Conservation (phyloP, 2,113 vertebrate genomes). For the Anolis carolinensis region DNA sequence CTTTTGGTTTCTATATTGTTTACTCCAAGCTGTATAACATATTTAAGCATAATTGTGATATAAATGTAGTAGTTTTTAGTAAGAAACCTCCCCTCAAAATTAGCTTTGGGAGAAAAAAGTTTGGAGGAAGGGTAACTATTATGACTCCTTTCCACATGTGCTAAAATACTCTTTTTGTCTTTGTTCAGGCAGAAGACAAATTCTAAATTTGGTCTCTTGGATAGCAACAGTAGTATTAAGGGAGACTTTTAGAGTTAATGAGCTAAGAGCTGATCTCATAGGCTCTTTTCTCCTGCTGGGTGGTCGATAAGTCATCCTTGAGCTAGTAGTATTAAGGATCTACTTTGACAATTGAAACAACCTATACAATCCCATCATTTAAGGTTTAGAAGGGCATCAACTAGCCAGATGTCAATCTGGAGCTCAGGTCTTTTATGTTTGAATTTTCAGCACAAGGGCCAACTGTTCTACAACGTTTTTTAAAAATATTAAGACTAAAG, state of each 20-base stretch:
- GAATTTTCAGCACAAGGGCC: not conserved
- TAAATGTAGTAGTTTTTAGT: not conserved
- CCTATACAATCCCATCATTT: conserved; percentile 8
- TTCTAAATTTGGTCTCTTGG: conserved; percentile 64
- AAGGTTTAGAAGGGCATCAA: not conserved
- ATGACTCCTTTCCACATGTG: not conserved
- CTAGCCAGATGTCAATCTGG: conserved; percentile 9
- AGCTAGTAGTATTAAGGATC: conserved; percentile 3
- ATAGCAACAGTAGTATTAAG: conserved; percentile 50
- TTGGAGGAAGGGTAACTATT: not conserved
- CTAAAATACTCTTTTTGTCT: conserved; percentile 8
- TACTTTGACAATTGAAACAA: conserved; percentile 22
- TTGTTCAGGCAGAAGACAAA: conserved; percentile 37
- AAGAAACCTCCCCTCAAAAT: not conserved
- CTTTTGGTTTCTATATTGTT: not conserved
- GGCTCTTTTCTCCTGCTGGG: conserved; percentile 35
- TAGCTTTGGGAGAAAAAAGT: not conserved
- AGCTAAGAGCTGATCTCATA: conserved; percentile 63
- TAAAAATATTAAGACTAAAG: not conserved
- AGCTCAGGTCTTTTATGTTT: not conserved
- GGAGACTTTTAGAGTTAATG: conserved; percentile 52
- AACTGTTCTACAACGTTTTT: not conserved
- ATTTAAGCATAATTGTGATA: not conserved
- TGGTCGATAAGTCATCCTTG: conserved; percentile 24
- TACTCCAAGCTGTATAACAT: not conserved